Base-by-base conservation (phyloP, 2,113 vertebrate genomes). In the Calcarius ornatus region DNA sequence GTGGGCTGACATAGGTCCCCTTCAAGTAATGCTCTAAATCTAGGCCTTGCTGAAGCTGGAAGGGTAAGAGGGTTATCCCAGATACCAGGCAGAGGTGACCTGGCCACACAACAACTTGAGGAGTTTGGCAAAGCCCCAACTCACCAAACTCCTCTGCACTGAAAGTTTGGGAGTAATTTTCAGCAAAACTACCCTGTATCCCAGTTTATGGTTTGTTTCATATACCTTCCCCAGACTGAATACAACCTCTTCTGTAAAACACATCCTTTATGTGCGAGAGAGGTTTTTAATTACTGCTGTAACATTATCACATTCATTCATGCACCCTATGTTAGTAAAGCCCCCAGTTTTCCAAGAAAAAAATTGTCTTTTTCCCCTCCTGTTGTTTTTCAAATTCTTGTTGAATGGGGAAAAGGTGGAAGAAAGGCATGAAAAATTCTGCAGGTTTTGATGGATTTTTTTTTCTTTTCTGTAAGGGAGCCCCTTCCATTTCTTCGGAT, bases 71-170 rank as follows among this genome's bases (percentile, higher is more conserved):
- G 3, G 3, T 6, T 38, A 30, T 37, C 11, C 10, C 30, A 28
- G 22, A 9, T 17, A 2, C 0, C 30, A 14, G 27, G 21, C 15
- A 65, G 31, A 7, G 13, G 9, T 68, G 33, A 23, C 18, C 18
- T 5, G 15, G 38, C 23, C 24, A 69, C 23, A 33, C 30, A 57
- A 15, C 14, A 31, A 35, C 9, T 22, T n/a, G 15, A 33, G 33
- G 10, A 45, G 20, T 9, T 8, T 64, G 57, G 15, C 48, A 83
- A 65, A 72, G 21, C 7, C 33, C 5, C 0, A 0, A 0, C 12
- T 88, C 71, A 27, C 51, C 25, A 8, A 54, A 59, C 4, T 24
- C 7, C 8, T 17, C 43, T 28, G 28, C 12, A 23, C 4, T 20
- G 42, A 80, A 68, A 12, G 6, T 25, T 25, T 42, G 54, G 6